A percentile compares a stretch with the other conserved stretches of the same genome.
Conservation (phyloP, 2,888 invertebrate genomes). For the Apotomis turbidana region DNA sequence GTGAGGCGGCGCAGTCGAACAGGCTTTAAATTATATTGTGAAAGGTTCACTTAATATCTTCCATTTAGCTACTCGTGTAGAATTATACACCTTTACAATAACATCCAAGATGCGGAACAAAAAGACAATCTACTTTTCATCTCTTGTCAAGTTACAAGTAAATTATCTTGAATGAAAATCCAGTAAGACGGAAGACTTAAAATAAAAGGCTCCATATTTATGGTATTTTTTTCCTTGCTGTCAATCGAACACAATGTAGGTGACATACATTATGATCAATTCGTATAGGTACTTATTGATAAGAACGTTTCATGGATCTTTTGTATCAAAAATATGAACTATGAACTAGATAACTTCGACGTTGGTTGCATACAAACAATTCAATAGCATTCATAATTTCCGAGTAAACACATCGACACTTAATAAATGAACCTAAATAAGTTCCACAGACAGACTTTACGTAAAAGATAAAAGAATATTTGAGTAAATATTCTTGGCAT, state of each 20-base stretch:
- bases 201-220: neutral
- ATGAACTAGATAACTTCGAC: neutral
- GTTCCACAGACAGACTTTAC: neutral
- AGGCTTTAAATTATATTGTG: constrained; percentile 9
- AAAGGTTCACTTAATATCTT: constrained; percentile 14
- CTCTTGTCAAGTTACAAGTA: neutral
- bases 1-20: constrained; percentile 1
- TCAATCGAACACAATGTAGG: neutral
- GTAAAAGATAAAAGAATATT: constrained; percentile 17
- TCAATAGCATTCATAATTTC: neutral
- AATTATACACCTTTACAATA: constrained; percentile 9
- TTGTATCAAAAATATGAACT: neutral
- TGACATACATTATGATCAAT: neutral
- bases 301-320: neutral
- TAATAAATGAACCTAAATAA: neutral
- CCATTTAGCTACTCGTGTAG: neutral
- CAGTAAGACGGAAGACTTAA: neutral
- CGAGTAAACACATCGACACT: neutral
- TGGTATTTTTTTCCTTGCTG: neutral
- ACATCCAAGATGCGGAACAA: neutral
- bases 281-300: neutral
- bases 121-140: constrained; percentile 10
- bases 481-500: constrained; percentile 14
- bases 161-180: neutral
- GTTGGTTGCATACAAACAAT: neutral